A percentile compares a stretch with the other conserved stretches of the same genome.
These are phyloP conservation scores for Apteryx owenii DNA, from an alignment of 2,113 vertebrate genomes.

Conservation along the genomic window DNA sequence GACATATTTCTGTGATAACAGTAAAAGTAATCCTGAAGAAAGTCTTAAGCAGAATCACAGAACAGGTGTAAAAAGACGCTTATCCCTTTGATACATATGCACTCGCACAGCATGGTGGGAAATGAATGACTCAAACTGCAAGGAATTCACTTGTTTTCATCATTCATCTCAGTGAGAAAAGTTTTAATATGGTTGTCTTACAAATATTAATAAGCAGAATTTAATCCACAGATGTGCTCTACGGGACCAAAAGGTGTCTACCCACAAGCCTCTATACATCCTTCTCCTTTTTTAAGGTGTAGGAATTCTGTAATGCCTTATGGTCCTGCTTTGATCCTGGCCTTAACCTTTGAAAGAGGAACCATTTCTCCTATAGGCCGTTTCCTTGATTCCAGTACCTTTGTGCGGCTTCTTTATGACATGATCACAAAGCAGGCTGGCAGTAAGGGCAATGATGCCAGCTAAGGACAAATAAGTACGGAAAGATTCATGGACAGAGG, in stretches of 20 bases:
- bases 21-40: not conserved
- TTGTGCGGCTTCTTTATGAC: not conserved
- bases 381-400: not conserved
- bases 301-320: not conserved
- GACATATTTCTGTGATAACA: not conserved
- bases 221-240: not conserved
- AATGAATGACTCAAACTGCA: not conserved
- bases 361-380: not conserved
- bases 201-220: not conserved
- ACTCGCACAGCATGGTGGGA: accelerated
- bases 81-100: not conserved
- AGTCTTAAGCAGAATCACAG: not conserved
- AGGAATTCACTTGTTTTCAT: not conserved
- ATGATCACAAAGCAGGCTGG: not conserved
- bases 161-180: not conserved
- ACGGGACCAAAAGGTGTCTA: not conserved
- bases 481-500: not conserved
- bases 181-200: not conserved
- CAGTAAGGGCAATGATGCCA: not conserved
- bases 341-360: not conserved
- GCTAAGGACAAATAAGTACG: not conserved
- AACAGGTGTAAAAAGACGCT: not conserved
- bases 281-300: not conserved
- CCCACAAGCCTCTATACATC: not conserved
- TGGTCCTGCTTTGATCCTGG: not conserved